phyloP scores from a whole-genome alignment of 2,113 vertebrate species.

The Ammodytes marinus region DNA sequence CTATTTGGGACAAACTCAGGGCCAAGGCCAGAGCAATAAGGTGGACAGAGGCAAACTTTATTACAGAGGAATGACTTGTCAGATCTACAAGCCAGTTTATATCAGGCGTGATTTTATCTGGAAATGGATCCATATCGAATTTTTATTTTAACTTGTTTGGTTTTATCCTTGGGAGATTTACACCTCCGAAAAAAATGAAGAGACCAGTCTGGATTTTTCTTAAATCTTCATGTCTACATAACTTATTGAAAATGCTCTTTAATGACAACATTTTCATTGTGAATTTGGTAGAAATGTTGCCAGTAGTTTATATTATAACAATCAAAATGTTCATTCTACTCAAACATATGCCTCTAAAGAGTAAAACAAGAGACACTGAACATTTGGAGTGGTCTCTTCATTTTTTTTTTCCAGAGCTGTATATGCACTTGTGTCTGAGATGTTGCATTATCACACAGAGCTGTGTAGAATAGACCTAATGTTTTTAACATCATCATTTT shows the following conservation, averaged over 20 bases:
- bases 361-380: no score
- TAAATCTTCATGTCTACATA: no score
- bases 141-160: background rate
- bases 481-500: conserved; percentile 43
- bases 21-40: conserved; percentile 56
- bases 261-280: no score
- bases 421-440: conserved; percentile 31
- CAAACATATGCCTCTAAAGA: no score
- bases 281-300: no score
- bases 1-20: conserved; percentile 45
- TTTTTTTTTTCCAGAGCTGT: conserved; percentile 14
- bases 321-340: no score
- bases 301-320: no score
- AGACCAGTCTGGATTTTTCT: no score
- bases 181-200: no score
- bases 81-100: background rate
- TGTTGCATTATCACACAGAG: conserved; percentile 37
- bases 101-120: background rate
- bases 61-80: background rate
- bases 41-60: conserved; percentile 10
- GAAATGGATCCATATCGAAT: background rate
- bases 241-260: no score
- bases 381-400: no score
- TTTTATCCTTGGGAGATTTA: background rate
- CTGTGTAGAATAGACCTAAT: conserved; percentile 32